These are phyloP conservation scores for Vultur gryphus DNA, from an alignment of 2,797 vertebrate genomes.

Conservation along the genomic window DNA sequence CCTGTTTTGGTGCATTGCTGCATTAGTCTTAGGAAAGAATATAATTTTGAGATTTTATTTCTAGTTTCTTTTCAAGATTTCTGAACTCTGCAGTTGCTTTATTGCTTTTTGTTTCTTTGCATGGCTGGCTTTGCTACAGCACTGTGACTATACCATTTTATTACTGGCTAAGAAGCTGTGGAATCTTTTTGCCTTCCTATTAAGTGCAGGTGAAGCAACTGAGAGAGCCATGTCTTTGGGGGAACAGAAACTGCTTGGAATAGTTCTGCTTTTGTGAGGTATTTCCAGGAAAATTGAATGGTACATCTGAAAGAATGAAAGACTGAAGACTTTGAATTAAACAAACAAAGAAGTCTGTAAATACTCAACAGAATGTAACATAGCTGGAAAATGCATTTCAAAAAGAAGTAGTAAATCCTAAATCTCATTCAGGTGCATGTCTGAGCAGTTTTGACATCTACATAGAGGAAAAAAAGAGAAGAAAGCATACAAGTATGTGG, in stretches of 20 bases:
- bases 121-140: neutral
- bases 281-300: neutral
- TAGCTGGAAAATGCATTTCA: neutral
- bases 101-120: neutral
- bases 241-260: neutral
- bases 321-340: neutral
- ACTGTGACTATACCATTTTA: neutral
- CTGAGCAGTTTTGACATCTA: neutral
- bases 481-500: neutral
- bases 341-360: neutral
- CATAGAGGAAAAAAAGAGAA: neutral
- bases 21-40: neutral
- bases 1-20: neutral
- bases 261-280: neutral
- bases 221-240: neutral
- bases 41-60: neutral
- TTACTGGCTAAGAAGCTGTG: neutral
- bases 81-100: neutral
- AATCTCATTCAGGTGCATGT: neutral
- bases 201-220: neutral
- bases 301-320: neutral
- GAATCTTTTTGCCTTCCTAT: neutral
- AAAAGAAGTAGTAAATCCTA: neutral
- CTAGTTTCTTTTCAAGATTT: neutral
- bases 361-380: neutral